phyloP scores from a whole-genome alignment of 2,113 vertebrate genomes.

The Motacilla alba region DNA sequence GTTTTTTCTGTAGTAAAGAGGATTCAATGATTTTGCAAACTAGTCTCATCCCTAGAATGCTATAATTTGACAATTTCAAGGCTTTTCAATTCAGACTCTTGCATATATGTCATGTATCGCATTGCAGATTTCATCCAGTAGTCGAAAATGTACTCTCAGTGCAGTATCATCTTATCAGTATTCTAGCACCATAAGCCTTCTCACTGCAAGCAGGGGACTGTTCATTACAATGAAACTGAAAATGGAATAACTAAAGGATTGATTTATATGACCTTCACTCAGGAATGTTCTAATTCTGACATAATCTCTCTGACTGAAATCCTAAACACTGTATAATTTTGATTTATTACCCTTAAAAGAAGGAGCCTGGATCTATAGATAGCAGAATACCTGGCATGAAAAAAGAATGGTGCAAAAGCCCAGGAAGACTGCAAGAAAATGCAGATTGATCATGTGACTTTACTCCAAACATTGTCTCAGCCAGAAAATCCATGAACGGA shows the following conservation, averaged over 20 bases:
- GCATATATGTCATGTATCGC: conserved; percentile 25
- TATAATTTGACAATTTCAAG: conserved; percentile 5
- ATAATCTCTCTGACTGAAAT: conserved; percentile 54
- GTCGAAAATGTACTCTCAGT: conserved; percentile 48
- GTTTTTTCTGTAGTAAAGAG: not conserved
- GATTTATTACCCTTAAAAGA: conserved; percentile 43
- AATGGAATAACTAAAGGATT: conserved; percentile 54
- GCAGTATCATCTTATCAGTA: conserved; percentile 66
- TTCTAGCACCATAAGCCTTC: conserved; percentile 59
- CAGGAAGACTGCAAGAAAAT: conserved; percentile 55
- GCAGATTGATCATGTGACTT: conserved; percentile 55
- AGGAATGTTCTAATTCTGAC: conserved; percentile 57
- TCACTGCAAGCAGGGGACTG: conserved; percentile 40
- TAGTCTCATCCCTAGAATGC: not conserved
- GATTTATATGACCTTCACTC: conserved; percentile 57
- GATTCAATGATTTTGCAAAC: conserved; percentile 3
- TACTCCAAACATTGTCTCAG: conserved; percentile 52
- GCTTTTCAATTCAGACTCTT: conserved; percentile 3
- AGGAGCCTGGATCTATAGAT: not conserved
- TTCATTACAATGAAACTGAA: conserved; percentile 59
- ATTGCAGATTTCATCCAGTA: conserved; percentile 58
- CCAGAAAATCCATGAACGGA: not conserved
- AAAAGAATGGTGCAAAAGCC: conserved; percentile 24
- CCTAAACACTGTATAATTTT: conserved; percentile 40
- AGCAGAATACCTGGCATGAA: conserved; percentile 17